These are phyloP conservation scores for Chionomys nivalis DNA, from an alignment of 2,113 vertebrate genomes.

Conservation along the genomic window DNA sequence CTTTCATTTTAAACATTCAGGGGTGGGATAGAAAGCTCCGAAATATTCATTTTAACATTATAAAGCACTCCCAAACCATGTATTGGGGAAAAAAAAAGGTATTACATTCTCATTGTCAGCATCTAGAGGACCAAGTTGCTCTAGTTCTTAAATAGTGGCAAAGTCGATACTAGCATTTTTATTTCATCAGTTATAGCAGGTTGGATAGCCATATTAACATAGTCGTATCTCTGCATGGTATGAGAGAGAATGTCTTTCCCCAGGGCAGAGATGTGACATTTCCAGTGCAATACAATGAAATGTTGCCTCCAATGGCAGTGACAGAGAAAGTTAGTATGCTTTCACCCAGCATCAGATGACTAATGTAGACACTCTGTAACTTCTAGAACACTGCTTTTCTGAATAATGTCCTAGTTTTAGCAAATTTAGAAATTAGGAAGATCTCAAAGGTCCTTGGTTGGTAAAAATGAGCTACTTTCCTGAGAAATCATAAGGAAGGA, in stretches of 20 bases:
- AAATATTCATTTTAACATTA: not conserved
- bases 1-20: not conserved
- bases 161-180: not conserved
- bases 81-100: not conserved
- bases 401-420: not conserved
- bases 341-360: not conserved
- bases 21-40: not conserved
- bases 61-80: not conserved
- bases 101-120: not conserved
- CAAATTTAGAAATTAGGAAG: not conserved
- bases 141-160: not conserved
- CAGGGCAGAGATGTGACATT: not conserved
- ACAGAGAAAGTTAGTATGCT: not conserved
- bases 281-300: not conserved
- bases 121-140: not conserved
- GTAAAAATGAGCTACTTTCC: not conserved
- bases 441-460: not conserved
- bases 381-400: not conserved
- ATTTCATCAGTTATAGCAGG: not conserved
- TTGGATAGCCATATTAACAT: not conserved
- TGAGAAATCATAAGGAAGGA: not conserved
- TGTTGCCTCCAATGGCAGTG: not conserved
- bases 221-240: not conserved
- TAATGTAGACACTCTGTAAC: not conserved
- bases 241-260: not conserved